Conservation (phyloP, 2,797 vertebrate species). For the Eulemur rubriventer region DNA sequence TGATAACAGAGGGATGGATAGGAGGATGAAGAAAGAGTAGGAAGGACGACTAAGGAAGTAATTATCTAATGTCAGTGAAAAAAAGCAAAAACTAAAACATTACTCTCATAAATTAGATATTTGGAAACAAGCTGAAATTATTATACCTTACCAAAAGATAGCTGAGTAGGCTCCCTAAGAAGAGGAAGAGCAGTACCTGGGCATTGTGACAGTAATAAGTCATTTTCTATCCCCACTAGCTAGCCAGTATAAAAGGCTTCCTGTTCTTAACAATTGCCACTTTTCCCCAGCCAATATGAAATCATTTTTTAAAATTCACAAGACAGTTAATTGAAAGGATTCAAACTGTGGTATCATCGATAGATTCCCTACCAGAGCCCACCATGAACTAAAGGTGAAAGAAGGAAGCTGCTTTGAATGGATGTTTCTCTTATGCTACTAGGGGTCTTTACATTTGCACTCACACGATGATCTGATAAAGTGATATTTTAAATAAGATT, state of each 20-base stretch:
- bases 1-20: background rate
- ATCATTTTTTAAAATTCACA: background rate
- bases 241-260: conserved; percentile 50
- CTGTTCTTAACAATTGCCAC: background rate
- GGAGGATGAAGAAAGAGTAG: background rate
- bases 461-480: background rate
- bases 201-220: background rate
- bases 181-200: background rate
- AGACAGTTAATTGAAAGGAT: background rate
- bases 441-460: background rate
- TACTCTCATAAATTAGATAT: background rate
- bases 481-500: background rate
- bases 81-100: background rate
- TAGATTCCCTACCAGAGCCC: background rate
- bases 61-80: background rate
- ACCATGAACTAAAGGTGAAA: background rate
- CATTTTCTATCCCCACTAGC: background rate
- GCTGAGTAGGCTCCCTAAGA: background rate
- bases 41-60: background rate
- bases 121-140: background rate
- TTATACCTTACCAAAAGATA: background rate
- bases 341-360: background rate
- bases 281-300: background rate
- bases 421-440: background rate
- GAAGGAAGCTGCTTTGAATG: background rate